A percentile compares a stretch with the other conserved stretches of the same genome.
Conservation (phyloP, 2,888 invertebrate genomes). For the Ochlodes sylvanus region DNA sequence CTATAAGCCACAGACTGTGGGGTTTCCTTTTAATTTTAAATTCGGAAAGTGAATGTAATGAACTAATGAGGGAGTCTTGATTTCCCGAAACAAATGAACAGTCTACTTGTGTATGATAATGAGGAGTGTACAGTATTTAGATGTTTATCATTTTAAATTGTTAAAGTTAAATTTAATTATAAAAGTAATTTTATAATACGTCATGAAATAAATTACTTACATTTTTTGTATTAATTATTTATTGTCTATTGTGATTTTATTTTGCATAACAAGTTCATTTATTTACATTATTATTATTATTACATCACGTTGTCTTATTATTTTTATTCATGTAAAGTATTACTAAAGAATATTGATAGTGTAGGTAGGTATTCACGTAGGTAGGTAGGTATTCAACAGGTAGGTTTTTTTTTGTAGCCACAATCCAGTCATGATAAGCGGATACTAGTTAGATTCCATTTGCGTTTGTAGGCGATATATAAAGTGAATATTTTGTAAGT, state of each 20-base stretch:
- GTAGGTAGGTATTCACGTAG: too few species aligned
- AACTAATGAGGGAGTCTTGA: not conserved
- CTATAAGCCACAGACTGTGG: not conserved
- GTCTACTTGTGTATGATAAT: not conserved
- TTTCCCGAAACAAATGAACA: not conserved
- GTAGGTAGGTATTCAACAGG: too few species aligned
- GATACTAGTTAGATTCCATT: too few species aligned
- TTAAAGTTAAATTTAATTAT: not conserved
- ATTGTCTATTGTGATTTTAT: not conserved
- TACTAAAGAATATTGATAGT: too few species aligned
- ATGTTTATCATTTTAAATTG: not conserved
- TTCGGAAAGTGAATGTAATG: constrained; percentile 6
- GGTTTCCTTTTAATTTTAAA: constrained; percentile 20
- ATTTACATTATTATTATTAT: too few species aligned
- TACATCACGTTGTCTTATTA: too few species aligned
- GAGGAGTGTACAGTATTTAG: not conserved
- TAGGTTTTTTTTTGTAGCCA: too few species aligned
- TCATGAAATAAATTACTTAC: not conserved
- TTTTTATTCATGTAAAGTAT: too few species aligned
- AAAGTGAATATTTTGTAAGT: too few species aligned
- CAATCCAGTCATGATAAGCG: too few species aligned
- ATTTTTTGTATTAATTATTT: not conserved
- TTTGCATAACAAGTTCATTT: not conserved
- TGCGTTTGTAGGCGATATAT: too few species aligned
- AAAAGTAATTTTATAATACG: not conserved